phyloP scores from a whole-genome alignment of 2,797 vertebrate genomes.

The Lutjanus argentimaculatus region DNA sequence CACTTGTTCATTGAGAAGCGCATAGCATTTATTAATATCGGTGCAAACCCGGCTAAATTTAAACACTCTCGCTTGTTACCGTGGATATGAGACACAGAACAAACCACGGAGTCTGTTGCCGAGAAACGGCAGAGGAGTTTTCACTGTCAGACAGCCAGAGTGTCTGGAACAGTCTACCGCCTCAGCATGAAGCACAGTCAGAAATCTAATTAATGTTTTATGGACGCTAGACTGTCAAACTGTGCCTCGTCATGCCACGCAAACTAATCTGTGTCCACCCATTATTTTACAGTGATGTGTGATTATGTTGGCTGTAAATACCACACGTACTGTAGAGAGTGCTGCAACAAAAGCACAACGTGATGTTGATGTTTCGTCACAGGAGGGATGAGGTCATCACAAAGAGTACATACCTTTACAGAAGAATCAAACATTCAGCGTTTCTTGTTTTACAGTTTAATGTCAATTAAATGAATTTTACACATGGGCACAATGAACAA shows the following conservation, averaged over 20 bases:
- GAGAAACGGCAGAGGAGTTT: conserved; percentile 75
- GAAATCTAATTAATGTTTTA: conserved; percentile 63
- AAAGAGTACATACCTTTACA: not conserved
- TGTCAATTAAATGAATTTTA: not conserved
- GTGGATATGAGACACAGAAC: conserved; percentile 66
- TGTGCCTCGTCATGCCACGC: conserved; percentile 30
- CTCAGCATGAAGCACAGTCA: conserved; percentile 52
- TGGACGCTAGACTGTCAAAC: conserved; percentile 44
- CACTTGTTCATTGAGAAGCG: conserved; percentile 27
- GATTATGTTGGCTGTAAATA: conserved; percentile 29
- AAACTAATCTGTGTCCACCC: conserved; percentile 32
- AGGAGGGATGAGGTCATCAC: not conserved
- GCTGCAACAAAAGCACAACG: conserved; percentile 4
- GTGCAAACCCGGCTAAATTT: conserved; percentile 58
- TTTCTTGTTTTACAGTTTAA: not conserved
- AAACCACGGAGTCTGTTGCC: conserved; percentile 72
- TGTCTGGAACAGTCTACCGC: conserved; percentile 51
- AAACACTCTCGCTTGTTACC: conserved; percentile 54
- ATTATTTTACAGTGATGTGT: conserved; percentile 17
- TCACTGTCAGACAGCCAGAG: conserved; percentile 62
- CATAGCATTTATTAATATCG: conserved; percentile 48
- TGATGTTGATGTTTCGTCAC: not conserved
- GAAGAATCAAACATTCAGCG: not conserved
- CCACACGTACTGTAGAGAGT: not conserved
- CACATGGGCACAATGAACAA: not conserved